Conservation (phyloP, 2,797 vertebrate genomes). For the Jordanella pulchra region DNA sequence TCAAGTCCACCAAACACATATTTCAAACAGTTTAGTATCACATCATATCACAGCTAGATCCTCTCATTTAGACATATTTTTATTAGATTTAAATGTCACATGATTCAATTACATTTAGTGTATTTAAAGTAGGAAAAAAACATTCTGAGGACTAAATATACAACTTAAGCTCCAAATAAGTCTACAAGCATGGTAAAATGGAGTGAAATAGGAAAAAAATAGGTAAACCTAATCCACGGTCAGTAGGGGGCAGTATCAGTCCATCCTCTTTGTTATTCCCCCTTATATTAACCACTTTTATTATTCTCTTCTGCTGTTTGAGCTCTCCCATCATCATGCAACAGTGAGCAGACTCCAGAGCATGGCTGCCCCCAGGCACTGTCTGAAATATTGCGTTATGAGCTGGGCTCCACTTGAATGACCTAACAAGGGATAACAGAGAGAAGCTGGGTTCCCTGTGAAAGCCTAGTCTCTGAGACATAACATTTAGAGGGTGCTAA, state of each 20-base stretch:
- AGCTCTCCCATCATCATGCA: slow-evolving; percentile 34
- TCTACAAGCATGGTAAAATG: not conserved
- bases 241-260: slow-evolving; percentile 76
- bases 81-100: not conserved
- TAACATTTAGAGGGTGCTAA: slow-evolving; percentile 18
- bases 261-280: slow-evolving; percentile 20
- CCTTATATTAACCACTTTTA: slow-evolving; percentile 4
- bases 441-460: slow-evolving; percentile 35
- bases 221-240: not conserved
- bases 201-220: not conserved
- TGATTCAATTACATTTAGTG: not conserved
- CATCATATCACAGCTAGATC: not conserved
- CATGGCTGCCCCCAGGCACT: slow-evolving; percentile 33
- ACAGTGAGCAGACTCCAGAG: slow-evolving; percentile 33
- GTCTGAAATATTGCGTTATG: slow-evolving; percentile 43
- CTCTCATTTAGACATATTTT: too few species aligned
- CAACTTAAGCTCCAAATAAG: not conserved
- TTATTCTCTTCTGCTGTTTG: slow-evolving; percentile 25
- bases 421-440: slow-evolving; percentile 30
- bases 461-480: slow-evolving; percentile 19
- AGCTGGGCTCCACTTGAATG: slow-evolving; percentile 26
- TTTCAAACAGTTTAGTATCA: too few species aligned
- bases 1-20: too few species aligned
- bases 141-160: not conserved
- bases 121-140: not conserved